Percentiles rank a stretch among this genome's conserved stretches.
Conservation (phyloP, 2,113 vertebrate genomes). For the Pomatostomus ruficeps region DNA sequence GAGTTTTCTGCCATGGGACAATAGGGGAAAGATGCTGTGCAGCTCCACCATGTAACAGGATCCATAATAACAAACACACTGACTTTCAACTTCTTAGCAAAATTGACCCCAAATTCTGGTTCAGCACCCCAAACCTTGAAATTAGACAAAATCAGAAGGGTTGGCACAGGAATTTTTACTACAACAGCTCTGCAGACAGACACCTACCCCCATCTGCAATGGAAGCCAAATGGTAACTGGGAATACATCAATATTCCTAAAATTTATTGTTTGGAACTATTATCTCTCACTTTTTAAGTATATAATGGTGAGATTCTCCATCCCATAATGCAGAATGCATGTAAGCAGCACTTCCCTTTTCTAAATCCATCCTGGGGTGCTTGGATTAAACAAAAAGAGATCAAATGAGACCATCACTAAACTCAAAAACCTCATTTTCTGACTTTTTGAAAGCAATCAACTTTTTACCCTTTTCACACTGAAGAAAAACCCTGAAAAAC, state of each 20-base stretch:
- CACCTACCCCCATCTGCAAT: accelerated
- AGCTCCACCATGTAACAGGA: accelerated
- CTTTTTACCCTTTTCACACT: background rate
- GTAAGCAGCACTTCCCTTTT: background rate
- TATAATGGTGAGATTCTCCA: background rate
- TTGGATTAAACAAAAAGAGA: background rate
- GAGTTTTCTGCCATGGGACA: background rate
- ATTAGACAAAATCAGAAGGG: accelerated
- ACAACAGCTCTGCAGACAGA: background rate
- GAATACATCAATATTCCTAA: background rate
- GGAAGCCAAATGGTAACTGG: background rate
- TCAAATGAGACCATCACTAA: background rate
- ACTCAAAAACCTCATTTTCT: background rate
- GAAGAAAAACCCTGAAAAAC: background rate
- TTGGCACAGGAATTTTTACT: background rate
- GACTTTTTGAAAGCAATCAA: background rate
- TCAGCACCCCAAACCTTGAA: background rate
- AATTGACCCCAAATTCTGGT: background rate
- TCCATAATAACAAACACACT: background rate
- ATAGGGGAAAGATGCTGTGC: background rate
- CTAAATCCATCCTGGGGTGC: background rate
- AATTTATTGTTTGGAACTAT: background rate
- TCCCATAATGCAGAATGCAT: background rate
- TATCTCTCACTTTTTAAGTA: background rate
- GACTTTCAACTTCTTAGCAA: background rate